Percentiles rank a stretch among this genome's conserved stretches.
phyloP scores from a whole-genome alignment of 1,140 invertebrate genomes.

The Periplaneta americana region DNA sequence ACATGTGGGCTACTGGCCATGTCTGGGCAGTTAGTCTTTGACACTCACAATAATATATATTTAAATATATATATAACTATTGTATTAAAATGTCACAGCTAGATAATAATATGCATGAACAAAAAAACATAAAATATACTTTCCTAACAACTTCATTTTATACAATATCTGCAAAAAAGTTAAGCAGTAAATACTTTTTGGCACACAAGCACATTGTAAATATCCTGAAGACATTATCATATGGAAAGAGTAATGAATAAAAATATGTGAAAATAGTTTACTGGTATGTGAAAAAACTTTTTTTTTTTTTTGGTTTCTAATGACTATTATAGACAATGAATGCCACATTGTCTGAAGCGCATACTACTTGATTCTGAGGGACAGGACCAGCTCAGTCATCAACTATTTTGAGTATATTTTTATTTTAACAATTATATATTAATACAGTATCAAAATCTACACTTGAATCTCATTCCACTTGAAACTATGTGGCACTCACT shows the following conservation, averaged over 20 bases:
- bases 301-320: not conserved
- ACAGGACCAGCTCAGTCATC: not conserved
- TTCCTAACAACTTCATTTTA: not conserved
- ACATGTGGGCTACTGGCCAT: not conserved
- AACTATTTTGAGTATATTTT: not conserved
- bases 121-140: not conserved
- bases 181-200: not conserved
- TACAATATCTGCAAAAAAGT: not conserved
- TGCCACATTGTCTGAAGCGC: not conserved
- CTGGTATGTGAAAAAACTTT: not conserved
- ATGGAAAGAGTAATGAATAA: not conserved
- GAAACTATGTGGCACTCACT: not conserved
- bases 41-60: not conserved
- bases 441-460: not conserved
- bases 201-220: not conserved
- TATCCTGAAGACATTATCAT: not conserved
- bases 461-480: no score
- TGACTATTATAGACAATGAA: not conserved
- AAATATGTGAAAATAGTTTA: not conserved
- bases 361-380: not conserved
- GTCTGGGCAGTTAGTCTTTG: not conserved
- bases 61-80: not conserved
- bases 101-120: not conserved
- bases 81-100: not conserved
- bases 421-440: not conserved